Evolutionary conservation across 37 sponge, comb jelly and placozoan genomes (phyloP).

Genomic region (Theonella swinhoei): DNA sequence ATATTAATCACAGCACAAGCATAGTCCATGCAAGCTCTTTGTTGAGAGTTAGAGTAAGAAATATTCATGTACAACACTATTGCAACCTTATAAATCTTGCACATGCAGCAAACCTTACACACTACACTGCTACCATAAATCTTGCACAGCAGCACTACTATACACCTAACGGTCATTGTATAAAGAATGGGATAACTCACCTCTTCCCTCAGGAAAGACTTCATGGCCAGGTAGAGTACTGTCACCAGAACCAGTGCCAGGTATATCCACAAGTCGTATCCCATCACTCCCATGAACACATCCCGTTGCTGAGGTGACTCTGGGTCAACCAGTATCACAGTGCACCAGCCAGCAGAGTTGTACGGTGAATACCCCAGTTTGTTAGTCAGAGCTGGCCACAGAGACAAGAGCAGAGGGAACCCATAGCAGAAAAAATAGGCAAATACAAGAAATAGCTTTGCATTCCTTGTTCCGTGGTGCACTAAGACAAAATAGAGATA

Average conservation of each 20-base stretch:
- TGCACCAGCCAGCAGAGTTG: constrained; percentile 77
- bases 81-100: neutral
- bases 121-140: too few species aligned
- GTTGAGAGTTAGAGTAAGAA: too few species aligned
- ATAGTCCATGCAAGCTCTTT: too few species aligned
- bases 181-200: too few species aligned
- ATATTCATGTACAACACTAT: too few species aligned
- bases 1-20: neutral
- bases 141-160: too few species aligned
- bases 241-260: constrained; percentile 49
- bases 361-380: constrained; percentile 62
- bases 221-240: constrained; percentile 45
- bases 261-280: constrained; percentile 70
- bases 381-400: constrained; percentile 41
- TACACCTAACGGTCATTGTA: too few species aligned
- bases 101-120: neutral
- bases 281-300: constrained; percentile 25
- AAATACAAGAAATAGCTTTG: neutral
- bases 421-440: constrained; percentile 49
- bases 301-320: neutral
- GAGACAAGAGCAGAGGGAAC: constrained; percentile 28
- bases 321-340: constrained; percentile 6
- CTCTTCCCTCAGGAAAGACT: neutral
- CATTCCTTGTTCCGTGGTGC: constrained; percentile 3
- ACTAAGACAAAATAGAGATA: constrained; percentile 44